Evolutionary conservation across 2,797 vertebrate species (phyloP).

Genomic region (Sebastes vulpes): DNA sequence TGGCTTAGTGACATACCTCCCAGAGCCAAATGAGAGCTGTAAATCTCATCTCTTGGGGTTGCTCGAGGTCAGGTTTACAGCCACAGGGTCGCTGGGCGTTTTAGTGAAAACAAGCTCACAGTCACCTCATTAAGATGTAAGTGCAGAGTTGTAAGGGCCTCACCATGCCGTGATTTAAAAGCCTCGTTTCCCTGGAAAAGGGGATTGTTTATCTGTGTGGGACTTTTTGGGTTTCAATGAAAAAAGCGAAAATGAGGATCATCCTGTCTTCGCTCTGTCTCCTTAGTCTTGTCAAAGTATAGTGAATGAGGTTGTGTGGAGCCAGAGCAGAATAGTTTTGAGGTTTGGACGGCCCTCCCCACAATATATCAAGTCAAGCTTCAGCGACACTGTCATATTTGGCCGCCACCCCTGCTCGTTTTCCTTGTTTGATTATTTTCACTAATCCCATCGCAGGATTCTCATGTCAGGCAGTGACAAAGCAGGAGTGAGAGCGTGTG

Average conservation of each 20-base stretch:
- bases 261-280: slow-evolving; percentile 66
- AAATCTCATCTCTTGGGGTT: slow-evolving; percentile 67
- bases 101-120: slow-evolving; percentile 71
- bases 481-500: slow-evolving; percentile 56
- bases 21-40: slow-evolving; percentile 64
- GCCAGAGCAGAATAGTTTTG: slow-evolving; percentile 56
- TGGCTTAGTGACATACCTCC: slow-evolving; percentile 50
- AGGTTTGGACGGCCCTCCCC: slow-evolving; percentile 65
- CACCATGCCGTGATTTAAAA: slow-evolving; percentile 65
- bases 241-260: slow-evolving; percentile 52
- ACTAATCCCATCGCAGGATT: slow-evolving; percentile 67
- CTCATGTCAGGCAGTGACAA: slow-evolving; percentile 68
- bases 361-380: slow-evolving; percentile 61
- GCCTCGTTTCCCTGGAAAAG: slow-evolving; percentile 50
- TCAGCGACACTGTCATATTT: slow-evolving; percentile 63
- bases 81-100: slow-evolving; percentile 57
- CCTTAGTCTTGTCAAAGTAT: slow-evolving; percentile 64
- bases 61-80: slow-evolving; percentile 70
- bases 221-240: slow-evolving; percentile 61
- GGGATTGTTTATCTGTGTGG: slow-evolving; percentile 70
- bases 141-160: slow-evolving; percentile 53
- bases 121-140: slow-evolving; percentile 73
- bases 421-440: slow-evolving; percentile 82
- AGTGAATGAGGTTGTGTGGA: slow-evolving; percentile 64
- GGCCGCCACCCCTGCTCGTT: slow-evolving; percentile 54